phyloP scores from a whole-genome alignment of 1,140 invertebrate species.

The Lerema accius region DNA sequence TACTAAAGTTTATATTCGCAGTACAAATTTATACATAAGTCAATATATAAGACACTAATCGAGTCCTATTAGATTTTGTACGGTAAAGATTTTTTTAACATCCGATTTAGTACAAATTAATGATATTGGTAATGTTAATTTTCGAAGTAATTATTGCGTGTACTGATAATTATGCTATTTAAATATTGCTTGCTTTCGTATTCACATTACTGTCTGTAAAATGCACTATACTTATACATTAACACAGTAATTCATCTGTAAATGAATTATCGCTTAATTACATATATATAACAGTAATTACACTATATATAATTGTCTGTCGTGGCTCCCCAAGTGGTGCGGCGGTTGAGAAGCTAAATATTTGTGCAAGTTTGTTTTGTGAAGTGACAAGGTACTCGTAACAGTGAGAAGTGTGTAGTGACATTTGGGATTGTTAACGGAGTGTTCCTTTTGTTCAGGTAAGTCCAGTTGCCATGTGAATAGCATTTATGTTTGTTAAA shows the following conservation, averaged over 20 bases:
- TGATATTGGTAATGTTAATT: slow-evolving; percentile 7
- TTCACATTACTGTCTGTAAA: no score
- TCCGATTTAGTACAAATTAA: slow-evolving; percentile 20
- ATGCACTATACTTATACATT: no score
- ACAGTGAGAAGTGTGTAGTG: slow-evolving; percentile 32
- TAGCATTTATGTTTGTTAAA: slow-evolving; percentile 48
- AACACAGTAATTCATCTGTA: neutral
- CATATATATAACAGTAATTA: neutral
- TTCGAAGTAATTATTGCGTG: neutral
- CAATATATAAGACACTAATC: neutral
- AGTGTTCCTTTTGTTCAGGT: slow-evolving; percentile 26
- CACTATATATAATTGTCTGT: neutral
- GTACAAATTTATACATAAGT: slow-evolving; percentile 11
- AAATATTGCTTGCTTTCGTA: neutral
- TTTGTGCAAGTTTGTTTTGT: slow-evolving; percentile 54
- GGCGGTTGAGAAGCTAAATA: slow-evolving; percentile 25
- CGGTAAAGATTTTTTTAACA: slow-evolving; percentile 2
- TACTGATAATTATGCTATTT: neutral
- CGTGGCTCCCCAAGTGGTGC: slow-evolving; percentile 24
- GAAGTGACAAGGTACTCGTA: slow-evolving; percentile 37
- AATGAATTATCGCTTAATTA: neutral
- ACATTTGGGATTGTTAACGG: slow-evolving; percentile 32
- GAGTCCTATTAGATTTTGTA: slow-evolving; percentile 17
- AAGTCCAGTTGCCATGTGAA: slow-evolving; percentile 53
- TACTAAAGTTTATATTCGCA: slow-evolving; percentile 3